Percentiles rank a stretch among this genome's conserved stretches.
These are phyloP conservation scores for Lycocorax pyrrhopterus DNA, from an alignment of 2,113 vertebrate species.

Conservation along the genomic window DNA sequence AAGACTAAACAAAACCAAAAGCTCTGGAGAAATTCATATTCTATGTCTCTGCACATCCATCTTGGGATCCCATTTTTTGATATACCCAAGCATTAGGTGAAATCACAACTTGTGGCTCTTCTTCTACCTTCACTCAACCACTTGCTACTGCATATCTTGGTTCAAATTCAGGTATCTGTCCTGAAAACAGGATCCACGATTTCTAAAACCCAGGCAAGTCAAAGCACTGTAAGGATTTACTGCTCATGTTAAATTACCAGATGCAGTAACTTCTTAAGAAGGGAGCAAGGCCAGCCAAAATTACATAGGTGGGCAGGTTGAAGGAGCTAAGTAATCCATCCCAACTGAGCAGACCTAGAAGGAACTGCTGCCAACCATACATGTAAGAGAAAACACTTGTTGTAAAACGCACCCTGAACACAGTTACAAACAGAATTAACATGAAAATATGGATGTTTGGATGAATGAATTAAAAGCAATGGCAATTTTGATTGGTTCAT, in stretches of 20 bases:
- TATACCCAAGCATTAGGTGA: neutral
- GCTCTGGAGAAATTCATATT: neutral
- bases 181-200: neutral
- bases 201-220: neutral
- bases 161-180: neutral
- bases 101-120: neutral
- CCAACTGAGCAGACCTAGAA: neutral
- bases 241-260: neutral
- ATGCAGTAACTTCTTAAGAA: neutral
- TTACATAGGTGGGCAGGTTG: neutral
- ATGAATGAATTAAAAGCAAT: neutral
- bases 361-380: neutral
- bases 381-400: neutral
- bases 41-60: neutral
- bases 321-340: neutral
- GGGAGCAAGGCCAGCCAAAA: neutral
- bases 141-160: neutral
- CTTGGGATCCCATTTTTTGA: neutral
- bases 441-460: neutral
- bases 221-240: neutral
- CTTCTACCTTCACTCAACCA: neutral
- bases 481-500: neutral
- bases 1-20: neutral
- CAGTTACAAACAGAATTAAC: neutral
- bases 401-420: neutral